Base-by-base conservation (phyloP, 2,888 invertebrate genomes). In the Piscicola geometra region DNA sequence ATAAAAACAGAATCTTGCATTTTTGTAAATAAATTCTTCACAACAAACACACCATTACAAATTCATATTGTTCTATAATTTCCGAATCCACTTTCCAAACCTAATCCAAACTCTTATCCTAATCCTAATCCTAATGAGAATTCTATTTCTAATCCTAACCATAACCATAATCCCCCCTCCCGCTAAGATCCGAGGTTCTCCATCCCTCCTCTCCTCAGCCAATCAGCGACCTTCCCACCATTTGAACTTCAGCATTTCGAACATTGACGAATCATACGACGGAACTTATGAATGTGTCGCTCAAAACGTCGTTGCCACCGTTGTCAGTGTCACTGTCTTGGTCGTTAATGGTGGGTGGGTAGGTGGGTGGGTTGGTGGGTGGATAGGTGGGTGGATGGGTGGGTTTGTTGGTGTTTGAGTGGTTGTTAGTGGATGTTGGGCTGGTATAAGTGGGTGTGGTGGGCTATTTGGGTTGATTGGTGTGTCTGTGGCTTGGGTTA, bases 201-300 rank as follows among this genome's bases (percentile, higher is more conserved):
- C 5, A 21, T 5, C 60, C 30, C 52, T 30, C 12, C 50, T 52
- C 28, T 28, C 33, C 52, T 52, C 52, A 0, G 30, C 52, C 64
- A 30, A 56, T 21, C 64, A 73, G 1, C 56, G 32, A 93, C 15
- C 90, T 90, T 76, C 80, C 88, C 90, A 76, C 47, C 92, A 92
- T 71, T 95, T 96, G 12, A 95, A 95, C 87, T 90, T 96, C 82
- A 94, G 94, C 80, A 92, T 96, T 80, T 92, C 92, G 82, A 91
- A 91, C 81, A 88, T 96, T 81, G 89, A 92, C 18, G 89, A 94
- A 67, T 90, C 92, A 78, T 96, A 96, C 88, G 94, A 95, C 86
- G 96, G 71, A 25, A 92, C 91, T 84, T 97, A 96, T 86, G 94
- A 96, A 86, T 97, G 97, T 87, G 92, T 95, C 81, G 94, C 93